Percentiles rank a stretch among this genome's conserved stretches.
Conservation (phyloP, 2,888 invertebrate genomes). For the Alloplasta piceator region DNA sequence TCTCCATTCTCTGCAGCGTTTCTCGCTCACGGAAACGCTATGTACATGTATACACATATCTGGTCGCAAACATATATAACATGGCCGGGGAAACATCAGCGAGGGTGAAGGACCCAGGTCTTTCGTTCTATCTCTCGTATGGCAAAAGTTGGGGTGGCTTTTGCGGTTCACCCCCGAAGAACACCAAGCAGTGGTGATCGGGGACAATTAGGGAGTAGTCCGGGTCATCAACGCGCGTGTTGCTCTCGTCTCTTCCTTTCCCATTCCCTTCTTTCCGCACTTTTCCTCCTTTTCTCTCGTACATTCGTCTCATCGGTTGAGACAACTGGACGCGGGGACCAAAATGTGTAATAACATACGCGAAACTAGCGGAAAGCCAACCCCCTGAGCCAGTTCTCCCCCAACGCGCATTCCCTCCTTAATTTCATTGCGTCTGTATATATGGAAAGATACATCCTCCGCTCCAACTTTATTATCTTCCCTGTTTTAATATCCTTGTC, state of each 20-base stretch:
- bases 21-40: constrained; percentile 16
- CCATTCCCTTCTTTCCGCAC: constrained; percentile 22
- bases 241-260: constrained; percentile 43
- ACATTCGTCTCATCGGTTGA: constrained; percentile 1
- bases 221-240: constrained; percentile 73
- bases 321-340: background rate
- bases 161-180: constrained; percentile 68
- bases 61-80: constrained; percentile 39
- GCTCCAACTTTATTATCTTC: constrained; percentile 32
- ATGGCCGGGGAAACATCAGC: constrained; percentile 46
- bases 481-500: constrained; percentile 27
- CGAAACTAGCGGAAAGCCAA: constrained; percentile 27
- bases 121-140: background rate
- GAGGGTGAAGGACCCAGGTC: constrained; percentile 44
- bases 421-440: constrained; percentile 45
- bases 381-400: constrained; percentile 28
- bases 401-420: constrained; percentile 44
- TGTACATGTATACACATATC: constrained; percentile 4
- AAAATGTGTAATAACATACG: constrained; percentile 34
- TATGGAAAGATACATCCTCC: constrained; percentile 33
- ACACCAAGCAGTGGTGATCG: constrained; percentile 75
- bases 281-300: background rate
- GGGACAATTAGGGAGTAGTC: constrained; percentile 79
- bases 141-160: constrained; percentile 57
- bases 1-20: constrained; percentile 56